Conservation (phyloP, 2,888 invertebrate genomes). For the Pristionchus mayeri region DNA sequence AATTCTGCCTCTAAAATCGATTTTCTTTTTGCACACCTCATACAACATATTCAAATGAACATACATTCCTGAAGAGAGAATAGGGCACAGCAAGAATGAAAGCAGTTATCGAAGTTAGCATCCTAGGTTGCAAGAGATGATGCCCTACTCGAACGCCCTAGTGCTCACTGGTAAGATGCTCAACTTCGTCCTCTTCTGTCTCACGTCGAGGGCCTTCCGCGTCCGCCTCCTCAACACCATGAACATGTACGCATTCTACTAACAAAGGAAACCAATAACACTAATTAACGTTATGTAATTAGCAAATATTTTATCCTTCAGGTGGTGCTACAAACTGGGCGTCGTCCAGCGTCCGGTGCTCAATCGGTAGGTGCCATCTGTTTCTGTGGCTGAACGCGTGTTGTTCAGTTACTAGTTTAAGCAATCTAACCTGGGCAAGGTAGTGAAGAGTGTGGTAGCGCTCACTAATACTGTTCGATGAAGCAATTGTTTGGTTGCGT, state of each 20-base stretch:
- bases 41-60: too few relatives aligned
- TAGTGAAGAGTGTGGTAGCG: neutral
- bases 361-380: conserved; percentile 25
- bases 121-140: conserved; percentile 49
- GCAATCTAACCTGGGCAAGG: neutral
- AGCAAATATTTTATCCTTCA: neutral
- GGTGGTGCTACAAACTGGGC: conserved; percentile 47
- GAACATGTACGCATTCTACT: neutral
- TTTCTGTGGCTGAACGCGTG: neutral
- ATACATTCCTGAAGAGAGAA: too few relatives aligned
- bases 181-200: conserved; percentile 73
- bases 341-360: neutral
- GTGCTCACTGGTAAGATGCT: conserved; percentile 71
- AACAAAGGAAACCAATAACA: neutral
- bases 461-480: neutral
- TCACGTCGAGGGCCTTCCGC: conserved; percentile 72
- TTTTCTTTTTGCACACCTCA: too few relatives aligned
- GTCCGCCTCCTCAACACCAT: conserved; percentile 60
- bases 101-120: too few relatives aligned
- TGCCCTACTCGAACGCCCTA: conserved; percentile 59
- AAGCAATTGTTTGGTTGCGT: too few relatives aligned
- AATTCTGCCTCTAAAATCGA: too few relatives aligned
- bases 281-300: neutral
- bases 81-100: too few relatives aligned
- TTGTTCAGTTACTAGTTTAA: neutral